These are phyloP conservation scores for Oncopeltus fasciatus DNA, from an alignment of 1,140 invertebrate genomes.

Conservation along the genomic window DNA sequence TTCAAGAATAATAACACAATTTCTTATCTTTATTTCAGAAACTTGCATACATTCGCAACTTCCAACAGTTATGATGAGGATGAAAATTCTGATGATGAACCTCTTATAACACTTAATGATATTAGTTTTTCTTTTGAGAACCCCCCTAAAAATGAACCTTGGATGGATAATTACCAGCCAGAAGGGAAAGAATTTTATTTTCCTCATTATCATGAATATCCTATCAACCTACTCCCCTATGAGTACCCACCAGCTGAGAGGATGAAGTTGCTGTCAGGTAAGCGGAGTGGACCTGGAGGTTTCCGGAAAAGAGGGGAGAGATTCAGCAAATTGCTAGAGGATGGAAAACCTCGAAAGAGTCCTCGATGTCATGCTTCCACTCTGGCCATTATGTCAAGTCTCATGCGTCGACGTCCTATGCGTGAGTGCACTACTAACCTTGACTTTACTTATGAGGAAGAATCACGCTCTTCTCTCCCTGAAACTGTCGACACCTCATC, in stretches of 20 bases:
- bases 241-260: conserved; percentile 46
- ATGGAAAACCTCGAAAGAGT: conserved; percentile 55
- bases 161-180: conserved; percentile 68
- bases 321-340: conserved; percentile 26
- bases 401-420: conserved; percentile 27
- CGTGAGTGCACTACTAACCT: conserved; percentile 3
- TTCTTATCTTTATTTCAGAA: neutral
- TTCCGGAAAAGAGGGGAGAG: conserved; percentile 20
- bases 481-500: conserved; percentile 12
- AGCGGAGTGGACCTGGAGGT: conserved; percentile 12
- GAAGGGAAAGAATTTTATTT: conserved; percentile 40
- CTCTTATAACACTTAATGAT: neutral
- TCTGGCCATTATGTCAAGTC: conserved; percentile 56
- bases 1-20: too few species aligned
- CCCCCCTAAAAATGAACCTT: conserved; percentile 49
- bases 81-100: neutral
- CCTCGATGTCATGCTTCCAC: conserved; percentile 72
- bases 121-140: conserved; percentile 28
- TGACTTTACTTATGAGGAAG: conserved; percentile 13
- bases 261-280: conserved; percentile 28
- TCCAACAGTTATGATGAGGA: conserved; percentile 3
- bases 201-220: conserved; percentile 31
- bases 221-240: conserved; percentile 53
- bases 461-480: conserved; percentile 1
- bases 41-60: too few species aligned